phyloP scores from a whole-genome alignment of 2,888 invertebrate species.

The Aromia moschata region DNA sequence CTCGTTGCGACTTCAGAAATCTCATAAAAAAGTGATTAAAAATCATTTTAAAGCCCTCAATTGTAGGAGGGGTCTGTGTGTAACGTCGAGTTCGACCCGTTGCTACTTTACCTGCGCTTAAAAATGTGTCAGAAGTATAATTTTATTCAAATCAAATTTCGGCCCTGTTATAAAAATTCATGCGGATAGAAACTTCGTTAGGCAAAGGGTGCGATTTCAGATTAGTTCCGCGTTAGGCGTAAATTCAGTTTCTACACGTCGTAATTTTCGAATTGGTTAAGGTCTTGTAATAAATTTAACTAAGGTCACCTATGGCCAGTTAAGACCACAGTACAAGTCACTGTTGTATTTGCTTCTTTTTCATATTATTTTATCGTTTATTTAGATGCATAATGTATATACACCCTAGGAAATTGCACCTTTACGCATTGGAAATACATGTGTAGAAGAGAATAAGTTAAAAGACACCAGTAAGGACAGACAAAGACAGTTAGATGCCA shows the following conservation, averaged over 20 bases:
- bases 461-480: no score
- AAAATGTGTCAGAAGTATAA: conserved; percentile 7
- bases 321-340: no score
- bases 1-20: conserved; percentile 59
- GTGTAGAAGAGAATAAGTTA: no score
- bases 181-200: conserved; percentile 1
- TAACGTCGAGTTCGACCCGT: neutral
- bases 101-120: conserved; percentile 4
- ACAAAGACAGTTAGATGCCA: no score
- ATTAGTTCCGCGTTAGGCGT: conserved; percentile 5
- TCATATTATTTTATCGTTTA: no score
- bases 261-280: neutral
- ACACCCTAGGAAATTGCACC: no score
- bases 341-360: no score
- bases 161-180: conserved; percentile 4
- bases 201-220: conserved; percentile 16
- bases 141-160: conserved; percentile 11
- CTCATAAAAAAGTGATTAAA: conserved; percentile 55
- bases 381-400: no score
- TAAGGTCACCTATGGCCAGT: no score
- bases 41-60: conserved; percentile 30
- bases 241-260: neutral
- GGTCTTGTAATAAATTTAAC: no score
- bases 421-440: no score
- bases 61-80: conserved; percentile 14